A percentile compares a stretch with the other conserved stretches of the same genome.
Conservation (phyloP, 2,113 vertebrate species). For the Melanerpes formicivorus region DNA sequence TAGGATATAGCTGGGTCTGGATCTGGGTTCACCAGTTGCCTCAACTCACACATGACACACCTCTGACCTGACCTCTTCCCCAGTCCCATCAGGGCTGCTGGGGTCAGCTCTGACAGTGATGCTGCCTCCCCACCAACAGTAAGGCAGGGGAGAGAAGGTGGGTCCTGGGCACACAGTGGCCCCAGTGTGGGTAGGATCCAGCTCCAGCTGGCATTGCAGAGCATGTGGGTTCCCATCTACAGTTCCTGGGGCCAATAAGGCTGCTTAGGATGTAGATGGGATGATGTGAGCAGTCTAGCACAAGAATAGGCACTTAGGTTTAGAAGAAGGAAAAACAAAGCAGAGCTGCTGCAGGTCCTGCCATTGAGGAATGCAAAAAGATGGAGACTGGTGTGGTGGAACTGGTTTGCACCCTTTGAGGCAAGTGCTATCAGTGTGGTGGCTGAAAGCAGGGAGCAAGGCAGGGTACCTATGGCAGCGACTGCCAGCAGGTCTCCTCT, state of each 20-base stretch:
- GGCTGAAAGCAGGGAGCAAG: background rate
- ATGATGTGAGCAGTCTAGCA: fast-evolving
- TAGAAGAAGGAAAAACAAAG: background rate
- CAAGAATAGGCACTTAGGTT: fast-evolving
- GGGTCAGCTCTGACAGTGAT: fast-evolving
- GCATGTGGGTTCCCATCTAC: fast-evolving
- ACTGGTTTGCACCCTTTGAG: background rate
- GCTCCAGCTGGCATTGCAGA: background rate
- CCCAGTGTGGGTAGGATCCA: fast-evolving
- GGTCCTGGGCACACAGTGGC: fast-evolving
- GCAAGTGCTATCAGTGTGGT: fast-evolving
- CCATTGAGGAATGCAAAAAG: fast-evolving
- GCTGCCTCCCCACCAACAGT: fast-evolving
- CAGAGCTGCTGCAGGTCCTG: background rate
- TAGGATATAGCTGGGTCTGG: background rate
- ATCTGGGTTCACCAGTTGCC: background rate
- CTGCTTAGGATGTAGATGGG: background rate
- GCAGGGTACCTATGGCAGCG: fast-evolving
- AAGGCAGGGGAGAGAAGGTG: background rate
- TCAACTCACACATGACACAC: background rate
- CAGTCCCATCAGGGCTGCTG: fast-evolving
- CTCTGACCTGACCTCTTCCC: background rate
- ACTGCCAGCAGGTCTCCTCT: background rate
- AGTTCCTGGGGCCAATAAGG: fast-evolving
- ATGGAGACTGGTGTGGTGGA: fast-evolving